Base-by-base conservation (phyloP, 2,888 invertebrate genomes). In the Platycnemis pennipes region DNA sequence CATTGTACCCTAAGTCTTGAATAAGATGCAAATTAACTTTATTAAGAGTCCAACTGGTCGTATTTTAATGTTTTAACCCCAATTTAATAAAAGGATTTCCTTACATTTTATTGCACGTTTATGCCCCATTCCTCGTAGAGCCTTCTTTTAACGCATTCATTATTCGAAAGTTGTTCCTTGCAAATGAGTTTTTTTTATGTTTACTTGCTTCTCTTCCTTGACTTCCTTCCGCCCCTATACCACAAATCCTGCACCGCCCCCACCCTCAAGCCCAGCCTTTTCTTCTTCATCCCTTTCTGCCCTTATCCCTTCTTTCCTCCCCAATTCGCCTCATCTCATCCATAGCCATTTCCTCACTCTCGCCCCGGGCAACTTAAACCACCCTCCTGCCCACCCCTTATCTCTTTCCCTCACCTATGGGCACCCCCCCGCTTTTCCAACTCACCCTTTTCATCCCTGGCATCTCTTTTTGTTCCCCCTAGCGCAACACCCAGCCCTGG, bases 91-190 rank as follows among this genome's bases (percentile, higher is more conserved):
- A 53, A 53, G 53, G 26, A 19, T n/a, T n/a, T 63, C 63, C 63
- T 63, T 63, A 26, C 63, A 26, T n/a, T 63, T 63, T 26, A n/a
- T 63, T n/a, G 7, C n/a, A n/a, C 63, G 26, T 63, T 63, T 63
- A 63, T 63, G 22, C n/a, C n/a, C 63, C n/a, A 63, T 63, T n/a
- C 63, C n/a, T 63, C n/a, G 63, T n/a, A n/a, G 26, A n/a, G n/a
- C 63, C 63, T n/a, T 63, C n/a, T 63, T 26, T n/a, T 63, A 63
- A 63, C 63, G 63, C 63, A 63, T 63, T 63, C n/a, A 63, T 63
- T 63, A 63, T 63, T n/a, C 63, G 63, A n/a, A 63, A 63, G 63
- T 63, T 63, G n/a, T n/a, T n/a, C 63, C n/a, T 63, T 63, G 63
- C 8, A 63, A 63, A 63, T 63, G 63, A 63, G 63, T 63, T 63